phyloP scores from a whole-genome alignment of 2,888 invertebrate species.

The Caenorhabditis sp. region DNA sequence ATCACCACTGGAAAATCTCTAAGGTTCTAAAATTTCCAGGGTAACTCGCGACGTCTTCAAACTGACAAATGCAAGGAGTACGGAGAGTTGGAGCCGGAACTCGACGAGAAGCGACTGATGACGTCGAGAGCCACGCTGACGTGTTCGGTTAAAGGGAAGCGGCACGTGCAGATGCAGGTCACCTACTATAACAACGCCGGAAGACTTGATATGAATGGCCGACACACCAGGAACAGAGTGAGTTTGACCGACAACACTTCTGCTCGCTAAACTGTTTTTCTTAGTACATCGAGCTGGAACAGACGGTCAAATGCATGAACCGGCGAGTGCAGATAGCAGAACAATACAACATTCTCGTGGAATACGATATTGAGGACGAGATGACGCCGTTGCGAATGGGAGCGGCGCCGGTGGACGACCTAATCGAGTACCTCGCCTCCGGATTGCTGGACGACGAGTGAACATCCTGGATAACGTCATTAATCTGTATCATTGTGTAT shows the following conservation, averaged over 20 bases:
- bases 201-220: too few species aligned
- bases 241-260: neutral
- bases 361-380: slow-evolving; percentile 42
- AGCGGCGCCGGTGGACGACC: slow-evolving; percentile 29
- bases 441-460: slow-evolving; percentile 7
- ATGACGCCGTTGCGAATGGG: slow-evolving; percentile 35
- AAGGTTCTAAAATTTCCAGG: slow-evolving; percentile 11
- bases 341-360: slow-evolving; percentile 11
- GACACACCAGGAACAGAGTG: slow-evolving; percentile 21
- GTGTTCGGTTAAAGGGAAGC: slow-evolving; percentile 28
- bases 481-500: slow-evolving; percentile 43
- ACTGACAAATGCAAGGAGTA: slow-evolving; percentile 37
- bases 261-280: neutral
- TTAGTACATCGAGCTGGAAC: slow-evolving; percentile 52
- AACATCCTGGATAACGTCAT: slow-evolving; percentile 5
- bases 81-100: slow-evolving; percentile 30
- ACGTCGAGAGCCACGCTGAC: slow-evolving; percentile 26
- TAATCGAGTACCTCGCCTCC: slow-evolving; percentile 21
- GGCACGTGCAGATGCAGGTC: slow-evolving; percentile 36
- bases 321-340: slow-evolving; percentile 44
- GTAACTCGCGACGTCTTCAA: slow-evolving; percentile 6
- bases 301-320: slow-evolving; percentile 50
- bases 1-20: too few species aligned
- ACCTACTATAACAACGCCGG: slow-evolving; percentile 35
- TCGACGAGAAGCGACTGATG: slow-evolving; percentile 28